phyloP scores from a whole-genome alignment of 2,888 invertebrate species.

The Drosophila gaucha region DNA sequence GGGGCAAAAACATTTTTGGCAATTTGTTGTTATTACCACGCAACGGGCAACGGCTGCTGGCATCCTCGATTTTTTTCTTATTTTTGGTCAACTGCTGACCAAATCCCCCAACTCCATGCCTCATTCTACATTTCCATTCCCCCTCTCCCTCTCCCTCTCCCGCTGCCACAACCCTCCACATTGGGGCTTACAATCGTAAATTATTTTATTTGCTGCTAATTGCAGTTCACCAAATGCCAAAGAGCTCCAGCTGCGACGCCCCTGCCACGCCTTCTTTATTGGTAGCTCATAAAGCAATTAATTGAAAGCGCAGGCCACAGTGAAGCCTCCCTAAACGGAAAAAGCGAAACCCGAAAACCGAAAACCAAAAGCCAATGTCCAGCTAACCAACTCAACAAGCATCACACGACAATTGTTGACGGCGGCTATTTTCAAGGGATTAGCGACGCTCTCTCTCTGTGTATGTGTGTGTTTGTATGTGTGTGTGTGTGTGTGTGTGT shows the following conservation, averaged over 20 bases:
- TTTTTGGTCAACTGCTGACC: constrained; percentile 7
- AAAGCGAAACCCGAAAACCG: constrained; percentile 10
- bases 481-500: neutral
- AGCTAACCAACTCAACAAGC: constrained; percentile 58
- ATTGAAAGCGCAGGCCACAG: constrained; percentile 39
- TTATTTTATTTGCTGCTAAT: constrained; percentile 81
- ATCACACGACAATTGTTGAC: constrained; percentile 61
- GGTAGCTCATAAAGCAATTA: constrained; percentile 79
- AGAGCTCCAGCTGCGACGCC: constrained; percentile 23
- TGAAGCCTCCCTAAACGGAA: neutral
- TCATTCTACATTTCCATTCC: constrained; percentile 1
- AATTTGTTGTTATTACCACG: constrained; percentile 67
- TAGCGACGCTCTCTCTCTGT: constrained; percentile 42
- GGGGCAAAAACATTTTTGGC: constrained; percentile 58
- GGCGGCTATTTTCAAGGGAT: constrained; percentile 64
- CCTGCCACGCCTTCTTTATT: constrained; percentile 65
- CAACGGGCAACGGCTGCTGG: constrained; percentile 45
- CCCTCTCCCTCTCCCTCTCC: neutral
- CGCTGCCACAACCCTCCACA: too few species aligned
- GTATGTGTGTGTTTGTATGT: neutral
- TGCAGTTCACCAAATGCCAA: constrained; percentile 72
- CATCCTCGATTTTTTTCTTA: too few species aligned
- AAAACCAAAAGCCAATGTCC: constrained; percentile 30
- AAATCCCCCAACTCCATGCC: too few species aligned
- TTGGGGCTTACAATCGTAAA: constrained; percentile 71